Evolutionary conservation across 2,113 vertebrate species (phyloP).

Genomic region (Onychorhynchus coronatus): DNA sequence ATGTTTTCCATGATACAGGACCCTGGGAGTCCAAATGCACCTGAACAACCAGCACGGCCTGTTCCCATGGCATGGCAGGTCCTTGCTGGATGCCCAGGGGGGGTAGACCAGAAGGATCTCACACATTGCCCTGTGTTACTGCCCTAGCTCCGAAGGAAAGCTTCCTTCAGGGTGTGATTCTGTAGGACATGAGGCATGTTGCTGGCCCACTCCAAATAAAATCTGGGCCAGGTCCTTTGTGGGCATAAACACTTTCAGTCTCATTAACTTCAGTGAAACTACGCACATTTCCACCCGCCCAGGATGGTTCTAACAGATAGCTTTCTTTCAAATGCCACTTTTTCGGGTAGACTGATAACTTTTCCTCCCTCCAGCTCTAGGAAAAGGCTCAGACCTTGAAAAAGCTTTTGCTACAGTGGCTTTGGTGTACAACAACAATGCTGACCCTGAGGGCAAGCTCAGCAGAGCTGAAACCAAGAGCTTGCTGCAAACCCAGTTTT

Average conservation of each 20-base stretch:
- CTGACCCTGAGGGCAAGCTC: constrained; percentile 71
- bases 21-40: neutral
- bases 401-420: constrained; percentile 71
- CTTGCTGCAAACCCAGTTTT: constrained; percentile 74
- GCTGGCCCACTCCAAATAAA: constrained; percentile 29
- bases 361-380: constrained; percentile 50
- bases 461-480: constrained; percentile 69
- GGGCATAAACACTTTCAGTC: neutral
- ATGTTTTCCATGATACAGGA: neutral
- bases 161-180: neutral
- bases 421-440: constrained; percentile 71
- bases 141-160: accelerated
- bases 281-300: neutral
- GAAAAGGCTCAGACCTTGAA: constrained; percentile 76
- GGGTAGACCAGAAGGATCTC: neutral
- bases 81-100: neutral
- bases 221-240: constrained; percentile 24
- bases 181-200: neutral
- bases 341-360: neutral
- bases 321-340: neutral
- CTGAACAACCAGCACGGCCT: neutral
- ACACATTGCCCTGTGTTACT: accelerated
- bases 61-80: neutral
- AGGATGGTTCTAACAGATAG: neutral
- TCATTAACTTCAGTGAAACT: constrained; percentile 44